A percentile compares a stretch with the other conserved stretches of the same genome.
Evolutionary conservation across 2,113 vertebrate genomes (phyloP).

Genomic region (Poeciliopsis occidentalis): DNA sequence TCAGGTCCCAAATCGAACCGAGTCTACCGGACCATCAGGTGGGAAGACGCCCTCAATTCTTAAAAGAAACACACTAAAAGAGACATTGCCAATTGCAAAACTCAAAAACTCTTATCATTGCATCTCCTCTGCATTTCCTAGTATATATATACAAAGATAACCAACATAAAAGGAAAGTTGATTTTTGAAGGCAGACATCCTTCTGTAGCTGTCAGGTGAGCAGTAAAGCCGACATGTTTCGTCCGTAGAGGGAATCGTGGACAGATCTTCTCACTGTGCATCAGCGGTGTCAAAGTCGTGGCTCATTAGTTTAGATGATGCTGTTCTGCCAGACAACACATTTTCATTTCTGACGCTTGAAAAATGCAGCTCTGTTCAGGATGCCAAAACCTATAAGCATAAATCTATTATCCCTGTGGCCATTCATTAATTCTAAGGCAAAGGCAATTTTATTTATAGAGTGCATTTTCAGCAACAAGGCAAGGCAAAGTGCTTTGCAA

Average conservation of each 20-base stretch:
- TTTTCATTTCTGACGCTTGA: conserved; percentile 30
- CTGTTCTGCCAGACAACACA: conserved; percentile 25
- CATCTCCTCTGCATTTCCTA: no score
- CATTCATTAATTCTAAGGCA: not conserved
- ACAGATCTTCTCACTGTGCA: conserved; percentile 24
- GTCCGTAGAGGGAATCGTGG: conserved; percentile 34
- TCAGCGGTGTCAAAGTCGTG: conserved; percentile 42
- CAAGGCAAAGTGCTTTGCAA: no score
- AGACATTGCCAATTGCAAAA: no score
- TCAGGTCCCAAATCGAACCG: no score
- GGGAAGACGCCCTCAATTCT: no score
- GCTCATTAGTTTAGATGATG: conserved; percentile 60
- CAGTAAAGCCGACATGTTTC: conserved; percentile 47
- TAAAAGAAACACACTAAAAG: no score
- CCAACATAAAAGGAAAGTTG: not conserved
- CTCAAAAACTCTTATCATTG: no score
- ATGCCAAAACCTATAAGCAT: conserved; percentile 7
- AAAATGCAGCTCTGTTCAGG: conserved; percentile 22
- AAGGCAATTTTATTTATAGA: no score
- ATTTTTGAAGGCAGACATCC: conserved; percentile 18
- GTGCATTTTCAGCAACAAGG: no score
- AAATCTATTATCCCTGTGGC: conserved; percentile 12
- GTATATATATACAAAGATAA: no score
- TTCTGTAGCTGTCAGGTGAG: conserved; percentile 18
- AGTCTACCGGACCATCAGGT: no score